Conservation (phyloP, 2,113 vertebrate genomes). For the Vidua macroura region DNA sequence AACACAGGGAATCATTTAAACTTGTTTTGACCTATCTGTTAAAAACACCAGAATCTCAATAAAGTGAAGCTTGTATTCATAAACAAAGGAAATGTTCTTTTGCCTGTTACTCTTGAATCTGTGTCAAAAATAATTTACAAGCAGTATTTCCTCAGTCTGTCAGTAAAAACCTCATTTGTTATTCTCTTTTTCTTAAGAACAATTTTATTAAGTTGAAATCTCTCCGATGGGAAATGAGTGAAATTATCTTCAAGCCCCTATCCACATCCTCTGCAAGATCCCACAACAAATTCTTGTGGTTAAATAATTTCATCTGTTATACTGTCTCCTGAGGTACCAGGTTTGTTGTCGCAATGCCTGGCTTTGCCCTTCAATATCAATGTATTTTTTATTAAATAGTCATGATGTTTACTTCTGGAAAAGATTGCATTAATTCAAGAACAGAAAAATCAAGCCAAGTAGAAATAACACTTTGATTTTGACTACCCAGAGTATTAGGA, state of each 20-base stretch:
- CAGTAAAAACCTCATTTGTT: not conserved
- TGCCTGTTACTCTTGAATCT: not conserved
- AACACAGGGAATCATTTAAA: not conserved
- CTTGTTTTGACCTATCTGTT: not conserved
- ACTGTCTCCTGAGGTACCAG: not conserved
- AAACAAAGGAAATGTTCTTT: not conserved
- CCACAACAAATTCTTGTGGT: not conserved
- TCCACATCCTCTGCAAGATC: not conserved
- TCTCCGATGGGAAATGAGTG: not conserved
- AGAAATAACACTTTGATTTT: not conserved
- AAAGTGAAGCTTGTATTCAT: not conserved
- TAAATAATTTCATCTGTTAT: not conserved
- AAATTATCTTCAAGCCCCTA: not conserved
- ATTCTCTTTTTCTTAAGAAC: not conserved
- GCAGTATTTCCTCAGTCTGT: not conserved
- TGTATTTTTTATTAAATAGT: not conserved
- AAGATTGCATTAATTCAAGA: not conserved
- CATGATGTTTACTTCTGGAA: not conserved
- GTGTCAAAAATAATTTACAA: slow-evolving; percentile 13
- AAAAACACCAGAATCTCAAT: not conserved
- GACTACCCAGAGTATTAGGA: not conserved
- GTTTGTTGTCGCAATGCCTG: not conserved
- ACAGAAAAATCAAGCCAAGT: not conserved
- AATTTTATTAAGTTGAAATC: not conserved
- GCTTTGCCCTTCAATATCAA: not conserved